These are phyloP conservation scores for Prietella phreatophila DNA, from an alignment of 2,113 vertebrate genomes.

Conservation along the genomic window DNA sequence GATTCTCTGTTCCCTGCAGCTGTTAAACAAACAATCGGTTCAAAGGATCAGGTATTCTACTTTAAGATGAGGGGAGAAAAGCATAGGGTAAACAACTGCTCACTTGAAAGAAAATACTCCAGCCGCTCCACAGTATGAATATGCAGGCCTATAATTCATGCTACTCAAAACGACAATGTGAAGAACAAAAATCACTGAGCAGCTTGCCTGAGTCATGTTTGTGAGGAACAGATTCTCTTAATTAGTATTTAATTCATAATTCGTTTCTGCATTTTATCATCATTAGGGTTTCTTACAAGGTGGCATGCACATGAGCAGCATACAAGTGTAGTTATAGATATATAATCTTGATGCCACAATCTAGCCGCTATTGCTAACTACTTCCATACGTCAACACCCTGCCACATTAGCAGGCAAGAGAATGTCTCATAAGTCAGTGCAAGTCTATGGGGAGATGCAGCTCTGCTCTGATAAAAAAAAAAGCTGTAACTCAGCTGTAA, in stretches of 20 bases:
- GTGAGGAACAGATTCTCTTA: constrained; percentile 38
- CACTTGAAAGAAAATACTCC: constrained; percentile 69
- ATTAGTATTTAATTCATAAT: constrained; percentile 49
- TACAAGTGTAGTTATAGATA: constrained; percentile 9
- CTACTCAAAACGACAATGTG: constrained; percentile 53
- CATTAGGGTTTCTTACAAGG: constrained; percentile 26
- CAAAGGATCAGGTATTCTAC: constrained; percentile 78
- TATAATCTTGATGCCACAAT: not conserved
- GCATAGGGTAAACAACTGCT: constrained; percentile 75
- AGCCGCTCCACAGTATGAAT: constrained; percentile 57
- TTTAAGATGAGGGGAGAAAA: constrained; percentile 60
- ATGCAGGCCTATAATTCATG: constrained; percentile 64
- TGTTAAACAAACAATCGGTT: constrained; percentile 78
- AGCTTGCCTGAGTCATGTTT: constrained; percentile 43
- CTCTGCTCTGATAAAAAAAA: not conserved
- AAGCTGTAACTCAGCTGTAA: not conserved
- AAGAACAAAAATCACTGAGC: constrained; percentile 41
- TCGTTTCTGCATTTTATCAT: constrained; percentile 37
- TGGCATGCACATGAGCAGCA: constrained; percentile 9
- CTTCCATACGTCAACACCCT: constrained; percentile 11
- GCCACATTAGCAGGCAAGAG: constrained; percentile 1
- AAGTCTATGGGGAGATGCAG: not conserved
- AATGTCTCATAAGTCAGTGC: not conserved
- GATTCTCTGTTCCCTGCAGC: constrained; percentile 75
- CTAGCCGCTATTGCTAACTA: not conserved